phyloP scores from a whole-genome alignment of 2,888 invertebrate species.

The Litoditis marina region DNA sequence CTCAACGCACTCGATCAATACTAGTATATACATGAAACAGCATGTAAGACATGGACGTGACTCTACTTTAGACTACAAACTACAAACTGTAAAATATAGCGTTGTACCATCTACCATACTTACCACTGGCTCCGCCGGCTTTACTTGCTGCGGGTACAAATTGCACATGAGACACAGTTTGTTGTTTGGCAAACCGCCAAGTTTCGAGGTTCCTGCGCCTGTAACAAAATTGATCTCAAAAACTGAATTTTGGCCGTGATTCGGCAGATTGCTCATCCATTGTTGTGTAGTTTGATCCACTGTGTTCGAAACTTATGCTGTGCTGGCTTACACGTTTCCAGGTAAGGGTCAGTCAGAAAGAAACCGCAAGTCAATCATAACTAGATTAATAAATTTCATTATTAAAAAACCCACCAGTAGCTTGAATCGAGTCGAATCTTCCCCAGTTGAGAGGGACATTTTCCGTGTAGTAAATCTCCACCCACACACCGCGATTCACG shows the following conservation, averaged over 20 bases:
- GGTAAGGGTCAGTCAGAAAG: not conserved
- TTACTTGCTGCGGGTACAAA: slow-evolving; percentile 42
- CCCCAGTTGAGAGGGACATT: slow-evolving; percentile 47
- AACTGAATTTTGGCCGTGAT: not conserved
- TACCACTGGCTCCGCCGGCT: not conserved
- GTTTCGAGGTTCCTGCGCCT: slow-evolving; percentile 47
- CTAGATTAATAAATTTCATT: no score
- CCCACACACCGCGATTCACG: slow-evolving; percentile 51
- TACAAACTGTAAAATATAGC: not conserved
- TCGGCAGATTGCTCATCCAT: no score
- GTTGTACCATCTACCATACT: not conserved
- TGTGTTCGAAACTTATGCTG: not conserved
- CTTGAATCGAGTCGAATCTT: slow-evolving; percentile 35
- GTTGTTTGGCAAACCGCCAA: slow-evolving; percentile 57
- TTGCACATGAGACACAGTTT: slow-evolving; percentile 55
- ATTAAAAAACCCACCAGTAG: slow-evolving; percentile 22
- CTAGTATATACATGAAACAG: slow-evolving; percentile 9
- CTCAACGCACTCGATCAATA: not conserved
- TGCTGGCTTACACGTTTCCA: not conserved
- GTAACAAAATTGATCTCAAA: not conserved
- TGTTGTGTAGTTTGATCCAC: no score
- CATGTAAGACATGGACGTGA: not conserved
- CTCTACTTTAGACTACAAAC: not conserved
- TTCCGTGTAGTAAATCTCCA: slow-evolving; percentile 59
- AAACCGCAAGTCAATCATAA: no score